These are phyloP conservation scores for Scaptomyza parva DNA, from an alignment of 2,888 invertebrate species.

Conservation along the genomic window DNA sequence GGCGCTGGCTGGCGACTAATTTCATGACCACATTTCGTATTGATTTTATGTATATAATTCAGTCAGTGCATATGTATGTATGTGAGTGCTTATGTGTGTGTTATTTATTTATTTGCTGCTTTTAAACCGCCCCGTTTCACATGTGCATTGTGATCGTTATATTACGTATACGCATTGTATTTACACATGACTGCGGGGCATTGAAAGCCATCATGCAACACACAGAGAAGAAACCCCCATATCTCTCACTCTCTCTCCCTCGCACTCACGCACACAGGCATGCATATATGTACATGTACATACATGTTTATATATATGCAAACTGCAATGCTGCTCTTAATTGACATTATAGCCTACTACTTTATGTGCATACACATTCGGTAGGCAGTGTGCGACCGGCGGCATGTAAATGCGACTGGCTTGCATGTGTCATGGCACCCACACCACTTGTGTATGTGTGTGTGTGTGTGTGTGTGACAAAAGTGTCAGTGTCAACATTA, in stretches of 20 bases:
- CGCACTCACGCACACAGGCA: slow-evolving; percentile 5
- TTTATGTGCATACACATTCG: slow-evolving; percentile 74
- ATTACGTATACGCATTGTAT: slow-evolving; percentile 76
- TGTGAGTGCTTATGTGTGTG: slow-evolving; percentile 7
- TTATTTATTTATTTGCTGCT: slow-evolving; percentile 58
- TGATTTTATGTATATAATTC: slow-evolving; percentile 71
- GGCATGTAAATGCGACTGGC: slow-evolving; percentile 74
- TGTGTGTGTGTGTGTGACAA: slow-evolving; percentile 65
- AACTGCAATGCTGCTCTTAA: slow-evolving; percentile 62
- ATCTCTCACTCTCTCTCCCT: slow-evolving; percentile 1
- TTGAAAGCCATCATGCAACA: slow-evolving; percentile 55
- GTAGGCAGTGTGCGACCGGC: slow-evolving; percentile 56
- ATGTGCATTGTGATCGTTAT: slow-evolving; percentile 44
- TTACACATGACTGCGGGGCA: slow-evolving; percentile 75
- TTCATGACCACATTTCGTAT: slow-evolving; percentile 80
- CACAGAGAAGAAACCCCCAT: slow-evolving; percentile 1
- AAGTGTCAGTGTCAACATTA: slow-evolving; percentile 84
- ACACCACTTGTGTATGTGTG: slow-evolving; percentile 21
- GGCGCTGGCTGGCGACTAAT: slow-evolving; percentile 69
- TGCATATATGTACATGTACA: slow-evolving; percentile 14
- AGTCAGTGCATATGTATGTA: neutral
- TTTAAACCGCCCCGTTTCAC: slow-evolving; percentile 78
- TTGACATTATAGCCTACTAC: slow-evolving; percentile 83
- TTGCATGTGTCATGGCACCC: slow-evolving; percentile 65
- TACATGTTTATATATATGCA: slow-evolving; percentile 11